These are phyloP conservation scores for Caenorhabditis sp. DNA, from an alignment of 2,888 invertebrate species.

Conservation along the genomic window DNA sequence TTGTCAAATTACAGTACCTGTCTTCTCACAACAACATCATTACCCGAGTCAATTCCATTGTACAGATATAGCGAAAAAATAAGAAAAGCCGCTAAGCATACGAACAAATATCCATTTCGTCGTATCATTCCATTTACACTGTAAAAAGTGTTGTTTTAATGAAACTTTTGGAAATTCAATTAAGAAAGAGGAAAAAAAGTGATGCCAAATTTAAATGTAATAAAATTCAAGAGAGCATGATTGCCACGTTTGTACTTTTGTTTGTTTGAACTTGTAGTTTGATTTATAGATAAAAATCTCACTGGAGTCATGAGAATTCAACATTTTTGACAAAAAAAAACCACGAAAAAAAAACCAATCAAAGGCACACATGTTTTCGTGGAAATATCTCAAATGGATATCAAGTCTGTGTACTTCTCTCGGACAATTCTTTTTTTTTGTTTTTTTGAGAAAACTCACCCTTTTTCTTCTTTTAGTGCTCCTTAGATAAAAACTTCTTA, in stretches of 20 bases:
- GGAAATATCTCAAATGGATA: not conserved
- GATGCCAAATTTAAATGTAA: not conserved
- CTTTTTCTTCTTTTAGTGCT: not conserved
- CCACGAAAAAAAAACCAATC: conserved; percentile 1
- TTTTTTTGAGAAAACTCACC: not conserved
- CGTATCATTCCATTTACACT: conserved; percentile 24
- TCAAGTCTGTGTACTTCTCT: conserved; percentile 7
- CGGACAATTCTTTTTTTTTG: conserved; percentile 1
- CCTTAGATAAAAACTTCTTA: conserved; percentile 1
- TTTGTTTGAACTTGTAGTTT: no score
- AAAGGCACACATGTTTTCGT: not conserved
- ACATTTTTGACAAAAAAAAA: not conserved
- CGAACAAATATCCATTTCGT: conserved; percentile 23
- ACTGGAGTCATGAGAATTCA: no score
- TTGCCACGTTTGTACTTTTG: no score
- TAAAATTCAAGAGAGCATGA: not conserved
- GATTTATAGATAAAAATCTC: no score
- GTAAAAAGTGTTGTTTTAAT: not conserved
- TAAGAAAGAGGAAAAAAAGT: not conserved
- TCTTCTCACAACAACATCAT: conserved; percentile 17
- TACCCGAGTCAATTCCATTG: conserved; percentile 32
- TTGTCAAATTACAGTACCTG: conserved; percentile 5
- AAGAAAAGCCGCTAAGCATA: conserved; percentile 26
- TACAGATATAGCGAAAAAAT: conserved; percentile 32
- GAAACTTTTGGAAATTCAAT: no score